A percentile compares a stretch with the other conserved stretches of the same genome.
phyloP scores from a whole-genome alignment of 1,140 invertebrate species.

The Scaptomyza pallida region DNA sequence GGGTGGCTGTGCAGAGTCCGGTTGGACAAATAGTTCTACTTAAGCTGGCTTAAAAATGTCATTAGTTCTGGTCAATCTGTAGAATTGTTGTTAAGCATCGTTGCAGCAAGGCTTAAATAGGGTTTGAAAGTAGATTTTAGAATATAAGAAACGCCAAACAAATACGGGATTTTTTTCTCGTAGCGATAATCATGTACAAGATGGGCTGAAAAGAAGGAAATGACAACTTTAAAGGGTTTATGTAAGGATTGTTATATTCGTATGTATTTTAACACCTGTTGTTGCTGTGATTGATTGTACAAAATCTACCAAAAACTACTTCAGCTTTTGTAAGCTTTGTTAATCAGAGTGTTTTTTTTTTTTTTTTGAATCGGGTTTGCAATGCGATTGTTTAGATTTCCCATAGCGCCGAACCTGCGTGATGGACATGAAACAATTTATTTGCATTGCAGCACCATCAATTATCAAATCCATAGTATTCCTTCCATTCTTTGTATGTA shows the following conservation, averaged over 20 bases:
- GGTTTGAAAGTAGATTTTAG: neutral
- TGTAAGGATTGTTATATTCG: no score
- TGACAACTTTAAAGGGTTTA: no score
- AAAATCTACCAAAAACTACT: no score
- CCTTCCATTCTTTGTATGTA: neutral
- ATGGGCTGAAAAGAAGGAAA: no score
- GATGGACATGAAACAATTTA: constrained; percentile 41
- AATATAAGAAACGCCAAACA: no score
- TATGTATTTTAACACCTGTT: no score
- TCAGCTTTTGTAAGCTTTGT: neutral
- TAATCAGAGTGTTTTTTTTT: neutral
- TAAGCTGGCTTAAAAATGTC: neutral
- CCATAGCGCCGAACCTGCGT: neutral
- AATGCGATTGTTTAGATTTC: neutral
- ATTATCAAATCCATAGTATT: constrained; percentile 29
- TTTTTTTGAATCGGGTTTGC: neutral
- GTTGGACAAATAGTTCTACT: neutral
- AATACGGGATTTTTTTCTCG: no score
- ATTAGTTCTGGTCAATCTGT: neutral
- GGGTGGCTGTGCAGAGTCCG: no score
- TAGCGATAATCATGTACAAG: no score
- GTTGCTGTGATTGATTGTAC: no score
- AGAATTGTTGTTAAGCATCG: neutral
- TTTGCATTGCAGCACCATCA: constrained; percentile 25
- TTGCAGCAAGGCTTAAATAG: neutral